Percentiles rank a stretch among this genome's conserved stretches.
Conservation (phyloP, 2,113 vertebrate species). For the Psephotus haematonotus region DNA sequence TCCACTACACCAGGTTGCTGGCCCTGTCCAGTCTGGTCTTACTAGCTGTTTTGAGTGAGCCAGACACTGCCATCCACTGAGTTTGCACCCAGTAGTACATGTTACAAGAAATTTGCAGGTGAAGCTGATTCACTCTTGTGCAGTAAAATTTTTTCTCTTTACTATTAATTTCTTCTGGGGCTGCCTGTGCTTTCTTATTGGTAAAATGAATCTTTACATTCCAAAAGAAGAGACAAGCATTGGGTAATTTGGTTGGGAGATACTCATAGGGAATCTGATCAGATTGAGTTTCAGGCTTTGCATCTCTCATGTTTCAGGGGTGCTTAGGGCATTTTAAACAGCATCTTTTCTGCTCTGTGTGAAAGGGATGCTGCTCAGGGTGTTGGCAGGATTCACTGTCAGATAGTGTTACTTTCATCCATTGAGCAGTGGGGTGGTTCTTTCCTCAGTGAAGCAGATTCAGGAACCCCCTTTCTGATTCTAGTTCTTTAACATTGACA, state of each 20-base stretch:
- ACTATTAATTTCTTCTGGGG: background rate
- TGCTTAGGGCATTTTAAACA: background rate
- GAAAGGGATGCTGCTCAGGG: accelerated
- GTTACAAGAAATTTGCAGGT: background rate
- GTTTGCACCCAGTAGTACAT: background rate
- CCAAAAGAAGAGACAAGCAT: background rate
- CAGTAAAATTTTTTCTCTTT: background rate
- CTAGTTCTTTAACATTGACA: background rate
- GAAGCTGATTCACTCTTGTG: background rate
- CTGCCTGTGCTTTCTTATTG: background rate
- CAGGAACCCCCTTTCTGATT: background rate
- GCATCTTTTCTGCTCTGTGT: background rate
- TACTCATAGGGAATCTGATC: background rate
- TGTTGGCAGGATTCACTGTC: background rate
- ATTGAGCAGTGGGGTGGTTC: accelerated
- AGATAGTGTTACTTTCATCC: background rate
- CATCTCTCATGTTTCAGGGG: background rate
- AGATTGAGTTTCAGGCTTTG: background rate
- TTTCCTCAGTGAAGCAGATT: background rate
- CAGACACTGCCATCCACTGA: background rate
- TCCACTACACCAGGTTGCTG: background rate
- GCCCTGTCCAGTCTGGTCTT: background rate
- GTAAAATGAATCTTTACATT: background rate
- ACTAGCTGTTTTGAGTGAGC: background rate
- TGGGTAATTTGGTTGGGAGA: background rate